Evolutionary conservation across 2,888 invertebrate species (phyloP), one percentile per base, ranked within the genome.

Genomic region (Catocala sponsa): DNA sequence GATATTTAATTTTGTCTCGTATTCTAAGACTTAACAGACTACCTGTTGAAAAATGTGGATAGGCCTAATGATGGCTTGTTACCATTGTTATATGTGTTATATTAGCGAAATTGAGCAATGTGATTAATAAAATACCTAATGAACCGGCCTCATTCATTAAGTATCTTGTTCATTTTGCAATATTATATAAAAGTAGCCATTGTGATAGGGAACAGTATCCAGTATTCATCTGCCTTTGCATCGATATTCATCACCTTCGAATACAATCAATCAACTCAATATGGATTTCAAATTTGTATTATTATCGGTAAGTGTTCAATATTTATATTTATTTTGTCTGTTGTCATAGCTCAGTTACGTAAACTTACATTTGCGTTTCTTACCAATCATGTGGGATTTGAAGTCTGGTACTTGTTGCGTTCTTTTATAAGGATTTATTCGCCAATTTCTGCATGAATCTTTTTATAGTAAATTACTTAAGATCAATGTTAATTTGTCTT

Each of bases 261-360:
- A 13, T 48, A 48, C 9, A 10, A 38, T n/a, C 13, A 44, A 10
- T 4, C 12, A 2, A 44, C 33, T 46, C 63, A 67, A 57, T 7
- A 74, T 89, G 89, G 73, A 87, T 63, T 44, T 84, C 0, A 80
- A 70, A 56, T 13, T 84, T 13, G 13, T 85, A 13, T 73, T 89
- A 43, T 56, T 88, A 52, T 80, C 78, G 83, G 90, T 90, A 73
- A 89, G 87, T 80, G 53, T 7, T 25, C 25, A 0, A 1, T 2
- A 25, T 25, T 25, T 4, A 25, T 25, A 25, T 25, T n/a, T n/a
- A n/a, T n/a, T n/a, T n/a, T n/a, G n/a, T n/a, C n/a, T n/a, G 9
- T 4, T 7, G 7, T 7, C 1, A 38, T 38, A 7, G 6, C 35
- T 6, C 6, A 1, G 1, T 25, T 4, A 25, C 4, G 25, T 2